phyloP scores from a whole-genome alignment of 2,797 vertebrate species.

The Lerista edwardsae region DNA sequence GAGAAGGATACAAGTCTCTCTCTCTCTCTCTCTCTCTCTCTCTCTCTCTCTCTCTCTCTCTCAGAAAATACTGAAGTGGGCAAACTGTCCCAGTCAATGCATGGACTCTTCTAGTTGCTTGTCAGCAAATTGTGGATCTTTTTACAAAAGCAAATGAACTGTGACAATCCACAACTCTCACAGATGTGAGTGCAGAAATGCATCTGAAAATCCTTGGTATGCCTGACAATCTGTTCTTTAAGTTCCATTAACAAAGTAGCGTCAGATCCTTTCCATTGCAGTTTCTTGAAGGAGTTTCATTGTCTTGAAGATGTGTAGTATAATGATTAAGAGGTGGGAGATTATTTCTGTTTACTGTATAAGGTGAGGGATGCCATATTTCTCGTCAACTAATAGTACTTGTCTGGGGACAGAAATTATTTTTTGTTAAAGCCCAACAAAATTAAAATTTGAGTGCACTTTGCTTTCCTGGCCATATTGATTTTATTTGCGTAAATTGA shows the following conservation, averaged over 20 bases:
- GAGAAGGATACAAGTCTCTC: slow-evolving; percentile 69
- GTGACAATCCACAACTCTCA: slow-evolving; percentile 85
- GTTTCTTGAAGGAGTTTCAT: slow-evolving; percentile 76
- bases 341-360: slow-evolving; percentile 76
- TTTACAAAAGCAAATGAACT: slow-evolving; percentile 82
- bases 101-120: slow-evolving; percentile 82
- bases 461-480: slow-evolving; percentile 83
- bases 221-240: slow-evolving; percentile 86
- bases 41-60: not conserved
- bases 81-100: slow-evolving; percentile 76
- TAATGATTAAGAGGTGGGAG: slow-evolving; percentile 78
- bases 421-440: slow-evolving; percentile 69
- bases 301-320: slow-evolving; percentile 78
- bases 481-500: slow-evolving; percentile 85
- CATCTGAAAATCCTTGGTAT: slow-evolving; percentile 81
- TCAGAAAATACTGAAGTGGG: slow-evolving; percentile 76
- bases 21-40: slow-evolving; percentile 11
- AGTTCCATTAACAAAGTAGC: slow-evolving; percentile 81
- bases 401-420: slow-evolving; percentile 72
- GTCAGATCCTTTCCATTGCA: slow-evolving; percentile 78
- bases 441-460: slow-evolving; percentile 85
- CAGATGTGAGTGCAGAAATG: slow-evolving; percentile 84
- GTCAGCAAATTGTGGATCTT: slow-evolving; percentile 83
- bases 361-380: slow-evolving; percentile 80
- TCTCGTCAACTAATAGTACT: slow-evolving; percentile 79